Evolutionary conservation across 2,797 vertebrate genomes (phyloP).

Genomic region (Malurus leucopterus): DNA sequence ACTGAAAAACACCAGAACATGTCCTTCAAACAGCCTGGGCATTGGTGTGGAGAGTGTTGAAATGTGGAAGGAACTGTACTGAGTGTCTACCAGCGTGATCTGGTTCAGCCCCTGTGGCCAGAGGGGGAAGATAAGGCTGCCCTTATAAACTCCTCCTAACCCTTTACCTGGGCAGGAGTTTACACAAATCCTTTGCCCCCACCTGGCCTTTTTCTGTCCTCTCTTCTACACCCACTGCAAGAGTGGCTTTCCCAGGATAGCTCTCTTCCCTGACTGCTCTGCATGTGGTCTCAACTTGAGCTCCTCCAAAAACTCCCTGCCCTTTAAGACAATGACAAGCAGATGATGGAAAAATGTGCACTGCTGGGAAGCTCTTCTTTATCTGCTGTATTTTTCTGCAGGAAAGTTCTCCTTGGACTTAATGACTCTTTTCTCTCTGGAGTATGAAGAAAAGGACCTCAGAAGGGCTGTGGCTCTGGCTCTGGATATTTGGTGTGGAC

Average conservation of each 20-base stretch:
- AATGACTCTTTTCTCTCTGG: not conserved
- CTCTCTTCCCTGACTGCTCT: not conserved
- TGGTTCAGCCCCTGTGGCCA: fast-evolving
- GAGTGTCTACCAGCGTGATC: fast-evolving
- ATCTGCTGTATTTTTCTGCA: not conserved
- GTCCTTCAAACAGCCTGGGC: not conserved
- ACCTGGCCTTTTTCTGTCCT: fast-evolving
- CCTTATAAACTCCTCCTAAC: not conserved
- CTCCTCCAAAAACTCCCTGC: not conserved
- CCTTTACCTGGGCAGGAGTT: not conserved
- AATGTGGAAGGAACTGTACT: not conserved
- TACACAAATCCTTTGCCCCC: not conserved
- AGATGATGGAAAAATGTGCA: not conserved
- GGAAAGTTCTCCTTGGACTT: not conserved
- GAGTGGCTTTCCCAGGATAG: not conserved
- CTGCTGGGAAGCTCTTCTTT: not conserved
- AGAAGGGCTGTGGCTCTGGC: not conserved
- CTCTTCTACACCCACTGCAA: not conserved
- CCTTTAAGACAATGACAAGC: not conserved
- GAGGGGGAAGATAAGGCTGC: not conserved
- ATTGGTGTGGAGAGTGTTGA: not conserved
- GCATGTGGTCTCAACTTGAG: not conserved
- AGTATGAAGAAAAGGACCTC: not conserved
- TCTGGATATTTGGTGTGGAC: not conserved
- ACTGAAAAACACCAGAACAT: not conserved